Evolutionary conservation across 2,888 invertebrate genomes (phyloP).

Genomic region (Hymenopus coronatus): DNA sequence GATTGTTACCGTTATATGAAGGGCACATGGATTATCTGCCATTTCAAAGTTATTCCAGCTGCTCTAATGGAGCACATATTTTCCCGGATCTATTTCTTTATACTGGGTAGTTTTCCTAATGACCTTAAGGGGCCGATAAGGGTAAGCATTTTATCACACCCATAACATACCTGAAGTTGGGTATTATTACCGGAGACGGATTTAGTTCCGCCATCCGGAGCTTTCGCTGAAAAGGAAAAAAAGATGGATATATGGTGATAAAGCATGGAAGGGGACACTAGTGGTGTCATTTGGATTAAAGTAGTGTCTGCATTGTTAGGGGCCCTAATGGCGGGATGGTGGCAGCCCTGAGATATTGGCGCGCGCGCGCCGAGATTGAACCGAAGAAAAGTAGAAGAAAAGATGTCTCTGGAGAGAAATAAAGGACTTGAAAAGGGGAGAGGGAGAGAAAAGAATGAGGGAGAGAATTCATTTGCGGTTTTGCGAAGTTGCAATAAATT

Average conservation of each 20-base stretch:
- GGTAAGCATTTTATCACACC: background rate
- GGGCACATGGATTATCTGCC: no score
- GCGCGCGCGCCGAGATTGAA: constrained; percentile 10
- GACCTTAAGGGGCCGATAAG: background rate
- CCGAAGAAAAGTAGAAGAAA: constrained; percentile 18
- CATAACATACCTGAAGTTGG: background rate
- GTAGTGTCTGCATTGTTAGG: background rate
- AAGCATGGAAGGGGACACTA: background rate
- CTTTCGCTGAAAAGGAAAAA: background rate
- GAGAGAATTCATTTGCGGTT: constrained; percentile 30
- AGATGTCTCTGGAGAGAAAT: constrained; percentile 30
- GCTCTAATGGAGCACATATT: no score
- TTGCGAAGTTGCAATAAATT: constrained; percentile 32
- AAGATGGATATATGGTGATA: background rate
- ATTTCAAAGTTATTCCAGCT: no score
- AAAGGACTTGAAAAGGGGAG: constrained; percentile 20
- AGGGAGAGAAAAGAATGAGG: background rate
- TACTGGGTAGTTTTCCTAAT: background rate
- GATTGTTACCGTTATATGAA: no score
- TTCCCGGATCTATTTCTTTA: no score
- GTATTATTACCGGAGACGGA: background rate
- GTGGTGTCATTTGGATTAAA: constrained; percentile 18
- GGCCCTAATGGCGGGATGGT: background rate
- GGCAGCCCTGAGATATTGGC: constrained; percentile 13
- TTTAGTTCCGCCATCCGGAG: background rate